These are phyloP conservation scores for Cyclophora albipunctata DNA, from an alignment of 2,888 invertebrate species.

Conservation along the genomic window DNA sequence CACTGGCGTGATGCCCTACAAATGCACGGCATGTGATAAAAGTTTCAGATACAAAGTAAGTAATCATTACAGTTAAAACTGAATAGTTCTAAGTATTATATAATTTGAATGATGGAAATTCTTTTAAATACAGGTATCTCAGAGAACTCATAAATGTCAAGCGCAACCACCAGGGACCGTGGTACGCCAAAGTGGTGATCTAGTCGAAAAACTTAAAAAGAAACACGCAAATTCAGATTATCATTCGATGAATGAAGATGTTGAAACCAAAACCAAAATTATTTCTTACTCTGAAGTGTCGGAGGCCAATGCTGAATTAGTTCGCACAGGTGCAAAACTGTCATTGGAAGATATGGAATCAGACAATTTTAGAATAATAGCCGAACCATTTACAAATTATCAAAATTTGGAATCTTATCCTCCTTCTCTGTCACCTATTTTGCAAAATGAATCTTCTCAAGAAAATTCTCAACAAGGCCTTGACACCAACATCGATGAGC, in stretches of 20 bases:
- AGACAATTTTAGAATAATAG: constrained; percentile 55
- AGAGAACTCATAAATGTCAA: constrained; percentile 87
- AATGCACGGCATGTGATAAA: constrained; percentile 86
- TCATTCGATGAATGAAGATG: constrained; percentile 4
- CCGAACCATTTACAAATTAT: constrained; percentile 35
- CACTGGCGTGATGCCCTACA: constrained; percentile 90
- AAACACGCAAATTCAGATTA: constrained; percentile 36
- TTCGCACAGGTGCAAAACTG: constrained; percentile 60
- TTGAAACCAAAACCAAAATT: constrained; percentile 5
- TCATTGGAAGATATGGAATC: constrained; percentile 68
- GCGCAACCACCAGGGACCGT: constrained; percentile 77
- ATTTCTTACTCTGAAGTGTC: constrained; percentile 43
- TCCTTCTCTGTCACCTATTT: not conserved
- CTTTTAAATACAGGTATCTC: constrained; percentile 77
- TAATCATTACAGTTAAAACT: constrained; percentile 1
- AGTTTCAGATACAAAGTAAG: constrained; percentile 86
- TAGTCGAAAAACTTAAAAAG: constrained; percentile 67
- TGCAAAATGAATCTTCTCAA: constrained; percentile 5
- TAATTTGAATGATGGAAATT: not conserved
- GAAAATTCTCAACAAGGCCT: constrained; percentile 39
- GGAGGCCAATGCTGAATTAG: constrained; percentile 60
- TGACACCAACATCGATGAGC: constrained; percentile 51
- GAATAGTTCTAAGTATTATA: not conserved
- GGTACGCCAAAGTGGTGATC: constrained; percentile 61
- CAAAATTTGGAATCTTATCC: constrained; percentile 8